These are phyloP conservation scores for Heliconius melpomene DNA, from an alignment of 1,140 invertebrate genomes.

Conservation along the genomic window DNA sequence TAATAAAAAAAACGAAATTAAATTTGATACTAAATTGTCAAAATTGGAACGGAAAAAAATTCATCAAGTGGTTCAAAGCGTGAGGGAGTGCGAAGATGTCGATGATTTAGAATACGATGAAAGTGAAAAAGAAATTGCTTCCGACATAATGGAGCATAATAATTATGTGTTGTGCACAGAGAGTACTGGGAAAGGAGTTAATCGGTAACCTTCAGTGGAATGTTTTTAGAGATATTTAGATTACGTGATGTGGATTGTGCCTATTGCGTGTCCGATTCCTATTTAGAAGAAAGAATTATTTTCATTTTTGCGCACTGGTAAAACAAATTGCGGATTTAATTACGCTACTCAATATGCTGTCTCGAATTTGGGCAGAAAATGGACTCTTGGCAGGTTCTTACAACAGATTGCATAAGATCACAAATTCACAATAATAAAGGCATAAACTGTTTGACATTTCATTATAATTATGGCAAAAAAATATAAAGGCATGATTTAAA, in stretches of 20 bases:
- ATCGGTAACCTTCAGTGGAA: constrained; percentile 38
- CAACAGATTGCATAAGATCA: no score
- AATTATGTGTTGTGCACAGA: constrained; percentile 46
- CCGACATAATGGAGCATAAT: constrained; percentile 46
- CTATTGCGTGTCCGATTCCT: no score
- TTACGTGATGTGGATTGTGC: no score
- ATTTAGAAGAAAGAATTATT: constrained; percentile 9
- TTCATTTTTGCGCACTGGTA: background rate
- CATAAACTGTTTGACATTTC: no score
- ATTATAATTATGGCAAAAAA: no score
- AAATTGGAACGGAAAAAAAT: constrained; percentile 45
- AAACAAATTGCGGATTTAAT: background rate
- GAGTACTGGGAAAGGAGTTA: constrained; percentile 35
- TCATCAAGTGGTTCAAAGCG: constrained; percentile 40
- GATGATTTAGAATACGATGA: constrained; percentile 26
- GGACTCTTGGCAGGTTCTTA: no score
- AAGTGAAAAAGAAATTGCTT: constrained; percentile 12
- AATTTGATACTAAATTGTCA: constrained; percentile 42
- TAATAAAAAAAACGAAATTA: constrained; percentile 44
- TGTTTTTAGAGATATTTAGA: no score
- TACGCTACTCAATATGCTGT: background rate
- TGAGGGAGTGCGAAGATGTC: constrained; percentile 18
- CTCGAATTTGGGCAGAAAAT: no score
- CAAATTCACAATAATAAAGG: no score
- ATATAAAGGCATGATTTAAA: no score